Conservation (phyloP, 2,888 invertebrate genomes). For the Cacoxenus indagator region DNA sequence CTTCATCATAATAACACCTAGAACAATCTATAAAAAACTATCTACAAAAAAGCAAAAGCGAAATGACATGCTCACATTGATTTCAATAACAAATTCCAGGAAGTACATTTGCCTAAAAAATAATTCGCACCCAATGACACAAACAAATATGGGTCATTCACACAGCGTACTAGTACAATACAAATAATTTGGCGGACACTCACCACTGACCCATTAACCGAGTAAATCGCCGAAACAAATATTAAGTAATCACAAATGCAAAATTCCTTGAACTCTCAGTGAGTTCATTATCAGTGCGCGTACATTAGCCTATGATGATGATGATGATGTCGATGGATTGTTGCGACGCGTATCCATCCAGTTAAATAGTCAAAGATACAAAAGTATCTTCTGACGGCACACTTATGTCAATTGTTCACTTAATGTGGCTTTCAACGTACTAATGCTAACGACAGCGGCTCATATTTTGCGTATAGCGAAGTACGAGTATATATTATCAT, state of each 20-base stretch:
- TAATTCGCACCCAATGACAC: not conserved
- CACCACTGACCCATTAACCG: conserved; percentile 21
- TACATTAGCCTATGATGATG: not conserved
- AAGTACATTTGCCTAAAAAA: not conserved
- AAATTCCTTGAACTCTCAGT: conserved; percentile 18
- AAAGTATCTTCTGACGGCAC: not conserved
- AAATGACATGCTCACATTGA: too few species aligned
- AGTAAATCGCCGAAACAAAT: not conserved
- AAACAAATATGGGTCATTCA: conserved; percentile 16
- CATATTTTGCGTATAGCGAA: not conserved
- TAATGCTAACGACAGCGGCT: not conserved
- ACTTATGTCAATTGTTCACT: conserved; percentile 14
- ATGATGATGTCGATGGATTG: not conserved
- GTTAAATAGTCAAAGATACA: not conserved
- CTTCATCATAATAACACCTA: too few species aligned
- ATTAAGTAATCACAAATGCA: not conserved
- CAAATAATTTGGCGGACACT: not conserved
- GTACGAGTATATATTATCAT: not conserved
- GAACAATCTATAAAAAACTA: too few species aligned
- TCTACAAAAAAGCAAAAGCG: too few species aligned
- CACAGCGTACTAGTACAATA: not conserved
- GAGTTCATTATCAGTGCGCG: conserved; percentile 17
- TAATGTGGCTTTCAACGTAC: not conserved
- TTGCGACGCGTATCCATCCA: not conserved
- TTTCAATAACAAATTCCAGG: not conserved